A percentile compares a stretch with the other conserved stretches of the same genome.
phyloP scores from a whole-genome alignment of 2,888 invertebrate genomes.

The Chirona hameri region DNA sequence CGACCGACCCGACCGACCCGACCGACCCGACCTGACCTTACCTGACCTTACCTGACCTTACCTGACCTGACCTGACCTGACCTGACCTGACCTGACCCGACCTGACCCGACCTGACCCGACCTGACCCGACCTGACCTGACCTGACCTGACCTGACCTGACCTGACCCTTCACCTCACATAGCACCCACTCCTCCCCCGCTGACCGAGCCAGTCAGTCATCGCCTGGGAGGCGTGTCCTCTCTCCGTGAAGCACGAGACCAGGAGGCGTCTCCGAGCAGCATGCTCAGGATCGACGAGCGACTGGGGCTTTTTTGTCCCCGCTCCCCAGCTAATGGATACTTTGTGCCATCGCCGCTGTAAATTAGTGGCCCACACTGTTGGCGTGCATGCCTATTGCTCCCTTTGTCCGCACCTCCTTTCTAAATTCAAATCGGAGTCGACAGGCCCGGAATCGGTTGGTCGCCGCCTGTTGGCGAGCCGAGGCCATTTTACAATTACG shows the following conservation, averaged over 20 bases:
- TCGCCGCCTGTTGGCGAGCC: not conserved
- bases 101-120: not conserved
- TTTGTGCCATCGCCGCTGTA: not conserved
- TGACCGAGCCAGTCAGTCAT: not conserved
- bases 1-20: not conserved
- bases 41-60: too few relatives aligned
- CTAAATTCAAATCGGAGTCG: not conserved
- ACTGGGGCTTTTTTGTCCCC: not conserved
- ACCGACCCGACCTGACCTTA: too few relatives aligned
- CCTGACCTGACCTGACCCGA: too few relatives aligned
- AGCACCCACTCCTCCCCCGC: too few relatives aligned
- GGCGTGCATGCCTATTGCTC: constrained; percentile 10
- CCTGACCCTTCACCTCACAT: not conserved
- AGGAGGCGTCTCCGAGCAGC: not conserved
- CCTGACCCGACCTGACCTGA: not conserved
- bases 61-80: too few relatives aligned
- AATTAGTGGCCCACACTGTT: not conserved
- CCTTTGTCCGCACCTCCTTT: constrained; percentile 25
- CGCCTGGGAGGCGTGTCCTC: not conserved
- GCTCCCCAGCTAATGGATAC: not conserved
- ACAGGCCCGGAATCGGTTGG: not conserved
- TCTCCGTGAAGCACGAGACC: not conserved
- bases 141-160: not conserved
- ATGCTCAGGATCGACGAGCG: not conserved
- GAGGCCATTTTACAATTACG: not conserved